These are phyloP conservation scores for Glossosoma conforme DNA, from an alignment of 1,140 invertebrate genomes.

Conservation along the genomic window DNA sequence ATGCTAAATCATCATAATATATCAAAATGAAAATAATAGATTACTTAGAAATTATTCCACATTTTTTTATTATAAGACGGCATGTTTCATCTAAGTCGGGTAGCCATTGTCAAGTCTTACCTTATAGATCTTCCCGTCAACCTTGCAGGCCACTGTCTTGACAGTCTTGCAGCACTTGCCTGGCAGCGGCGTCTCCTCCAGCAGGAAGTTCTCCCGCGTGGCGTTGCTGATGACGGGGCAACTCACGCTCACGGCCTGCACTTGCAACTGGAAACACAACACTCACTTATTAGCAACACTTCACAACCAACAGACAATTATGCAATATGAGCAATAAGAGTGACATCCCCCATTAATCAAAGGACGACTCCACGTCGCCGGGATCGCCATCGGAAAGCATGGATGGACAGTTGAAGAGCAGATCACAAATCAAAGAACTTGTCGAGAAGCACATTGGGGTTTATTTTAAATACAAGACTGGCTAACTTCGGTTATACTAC, in stretches of 20 bases:
- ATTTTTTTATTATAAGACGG: constrained; percentile 19
- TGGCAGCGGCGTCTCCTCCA: constrained; percentile 42
- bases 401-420: too few relatives aligned
- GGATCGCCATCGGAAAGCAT: too few relatives aligned
- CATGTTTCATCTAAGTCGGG: too few relatives aligned
- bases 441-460: too few relatives aligned
- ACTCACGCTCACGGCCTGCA: constrained; percentile 42
- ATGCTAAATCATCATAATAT: not conserved
- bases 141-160: constrained; percentile 52
- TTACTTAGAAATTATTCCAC: not conserved
- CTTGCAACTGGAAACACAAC: constrained; percentile 39
- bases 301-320: too few relatives aligned
- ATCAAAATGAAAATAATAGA: not conserved
- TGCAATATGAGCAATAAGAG: too few relatives aligned
- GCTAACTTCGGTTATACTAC: too few relatives aligned
- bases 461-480: too few relatives aligned
- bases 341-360: too few relatives aligned
- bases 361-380: too few relatives aligned
- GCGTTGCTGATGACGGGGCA: constrained; percentile 41
- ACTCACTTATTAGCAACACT: too few relatives aligned
- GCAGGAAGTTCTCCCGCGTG: constrained; percentile 45
- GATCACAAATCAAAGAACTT: too few relatives aligned
- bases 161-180: constrained; percentile 54
- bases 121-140: constrained; percentile 48
- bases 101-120: constrained; percentile 32